Conservation (phyloP, 2,888 invertebrate species). For the Drosophila anomelani region DNA sequence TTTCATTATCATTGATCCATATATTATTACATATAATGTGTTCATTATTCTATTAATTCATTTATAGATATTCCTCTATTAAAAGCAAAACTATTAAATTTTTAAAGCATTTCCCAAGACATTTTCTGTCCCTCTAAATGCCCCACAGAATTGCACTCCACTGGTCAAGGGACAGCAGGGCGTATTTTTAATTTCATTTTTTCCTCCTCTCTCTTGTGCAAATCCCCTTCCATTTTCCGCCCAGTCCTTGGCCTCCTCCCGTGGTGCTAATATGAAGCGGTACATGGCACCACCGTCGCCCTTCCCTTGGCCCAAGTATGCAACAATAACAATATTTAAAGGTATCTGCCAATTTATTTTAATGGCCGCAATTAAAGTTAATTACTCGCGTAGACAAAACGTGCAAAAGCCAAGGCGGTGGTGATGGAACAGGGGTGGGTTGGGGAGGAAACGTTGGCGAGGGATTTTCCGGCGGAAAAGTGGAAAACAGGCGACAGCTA, state of each 20-base stretch:
- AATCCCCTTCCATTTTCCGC: background rate
- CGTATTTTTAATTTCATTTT: constrained; percentile 45
- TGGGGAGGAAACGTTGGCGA: background rate
- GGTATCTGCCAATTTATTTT: constrained; percentile 84
- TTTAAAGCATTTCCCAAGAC: constrained; percentile 1
- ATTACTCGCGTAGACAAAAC: constrained; percentile 83
- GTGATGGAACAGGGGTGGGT: constrained; percentile 6
- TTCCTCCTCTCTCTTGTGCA: constrained; percentile 21
- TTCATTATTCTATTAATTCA: background rate
- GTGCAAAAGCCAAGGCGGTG: constrained; percentile 66
- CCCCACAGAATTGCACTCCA: constrained; percentile 26
- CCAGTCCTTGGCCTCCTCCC: constrained; percentile 5
- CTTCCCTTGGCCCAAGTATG: constrained; percentile 67
- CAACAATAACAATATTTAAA: constrained; percentile 83
- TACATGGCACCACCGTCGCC: constrained; percentile 30
- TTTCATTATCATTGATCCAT: no score
- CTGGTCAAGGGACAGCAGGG: constrained; percentile 31
- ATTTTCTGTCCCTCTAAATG: background rate
- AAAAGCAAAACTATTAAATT: constrained; percentile 1
- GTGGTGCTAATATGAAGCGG: constrained; percentile 32
- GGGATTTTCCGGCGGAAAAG: constrained; percentile 20
- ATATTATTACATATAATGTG: no score
- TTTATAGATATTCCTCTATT: background rate
- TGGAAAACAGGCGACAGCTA: constrained; percentile 47
- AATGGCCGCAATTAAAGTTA: constrained; percentile 84